Conservation (phyloP, 2,888 invertebrate species). For the Galerucella pusilla region DNA sequence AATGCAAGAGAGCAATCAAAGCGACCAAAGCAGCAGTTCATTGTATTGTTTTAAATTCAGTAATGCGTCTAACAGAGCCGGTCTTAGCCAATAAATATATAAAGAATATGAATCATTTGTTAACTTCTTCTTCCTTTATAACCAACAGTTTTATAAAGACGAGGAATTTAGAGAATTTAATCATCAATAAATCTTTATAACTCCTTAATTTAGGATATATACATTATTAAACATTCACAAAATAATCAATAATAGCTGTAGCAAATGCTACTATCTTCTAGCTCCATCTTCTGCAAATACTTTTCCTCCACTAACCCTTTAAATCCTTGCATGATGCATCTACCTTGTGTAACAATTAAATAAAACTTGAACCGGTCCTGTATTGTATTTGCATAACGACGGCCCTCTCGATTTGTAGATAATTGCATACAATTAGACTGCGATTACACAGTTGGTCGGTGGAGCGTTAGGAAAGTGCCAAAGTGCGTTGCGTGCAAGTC, state of each 20-base stretch:
- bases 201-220: no score
- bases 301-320: no score
- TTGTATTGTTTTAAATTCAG: slow-evolving; percentile 16
- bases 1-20: slow-evolving; percentile 28
- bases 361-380: slow-evolving; percentile 24
- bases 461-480: slow-evolving; percentile 61
- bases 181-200: no score
- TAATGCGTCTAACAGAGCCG: slow-evolving; percentile 2
- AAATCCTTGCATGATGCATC: no score
- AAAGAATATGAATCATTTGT: neutral
- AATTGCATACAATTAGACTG: slow-evolving; percentile 64
- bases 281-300: no score
- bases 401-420: slow-evolving; percentile 61
- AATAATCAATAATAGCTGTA: no score
- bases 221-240: no score
- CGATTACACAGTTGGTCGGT: slow-evolving; percentile 64
- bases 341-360: no score
- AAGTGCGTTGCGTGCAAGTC: slow-evolving; percentile 58
- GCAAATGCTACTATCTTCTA: no score
- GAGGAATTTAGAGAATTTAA: no score
- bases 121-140: no score
- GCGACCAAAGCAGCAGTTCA: slow-evolving; percentile 7
- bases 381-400: slow-evolving; percentile 60
- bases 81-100: neutral
- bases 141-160: no score